Percentiles rank a stretch among this genome's conserved stretches.
These are phyloP conservation scores for Leguminivora glycinivorella DNA, from an alignment of 1,140 invertebrate genomes.

Conservation along the genomic window DNA sequence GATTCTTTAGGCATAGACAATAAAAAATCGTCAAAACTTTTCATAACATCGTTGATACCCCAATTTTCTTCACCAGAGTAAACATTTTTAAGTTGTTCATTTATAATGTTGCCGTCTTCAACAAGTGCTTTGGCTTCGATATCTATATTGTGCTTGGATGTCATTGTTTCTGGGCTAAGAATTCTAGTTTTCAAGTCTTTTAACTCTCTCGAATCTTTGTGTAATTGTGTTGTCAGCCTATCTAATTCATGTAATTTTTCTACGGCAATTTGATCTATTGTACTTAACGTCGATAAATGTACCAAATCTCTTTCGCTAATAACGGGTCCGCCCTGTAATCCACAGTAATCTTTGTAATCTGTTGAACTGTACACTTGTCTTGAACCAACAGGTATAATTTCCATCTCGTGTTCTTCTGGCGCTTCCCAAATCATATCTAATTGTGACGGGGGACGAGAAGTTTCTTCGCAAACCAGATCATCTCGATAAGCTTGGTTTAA, in stretches of 20 bases:
- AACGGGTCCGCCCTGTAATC: constrained; percentile 82
- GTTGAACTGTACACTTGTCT: constrained; percentile 86
- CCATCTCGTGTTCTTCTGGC: constrained; percentile 79
- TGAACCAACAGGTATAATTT: constrained; percentile 65
- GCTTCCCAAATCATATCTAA: constrained; percentile 91
- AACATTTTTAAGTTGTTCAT: constrained; percentile 84
- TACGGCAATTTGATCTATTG: constrained; percentile 87
- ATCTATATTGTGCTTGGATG: constrained; percentile 73
- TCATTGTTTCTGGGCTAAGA: constrained; percentile 78
- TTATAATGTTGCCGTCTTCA: constrained; percentile 84
- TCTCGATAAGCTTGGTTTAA: constrained; percentile 92
- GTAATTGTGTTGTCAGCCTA: constrained; percentile 85
- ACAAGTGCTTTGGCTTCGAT: constrained; percentile 80
- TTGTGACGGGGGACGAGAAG: constrained; percentile 82
- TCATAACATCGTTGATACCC: constrained; percentile 84
- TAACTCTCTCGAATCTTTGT: constrained; percentile 88
- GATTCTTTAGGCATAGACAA: constrained; percentile 68
- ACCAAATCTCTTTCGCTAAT: constrained; percentile 89
- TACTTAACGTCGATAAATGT: constrained; percentile 85
- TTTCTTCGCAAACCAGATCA: constrained; percentile 84
- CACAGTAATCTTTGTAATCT: constrained; percentile 89
- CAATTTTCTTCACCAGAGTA: constrained; percentile 85
- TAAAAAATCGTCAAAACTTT: constrained; percentile 80
- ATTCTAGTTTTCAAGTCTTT: constrained; percentile 86
- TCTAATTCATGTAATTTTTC: constrained; percentile 89